Conservation (phyloP, 1,140 invertebrate genomes). For the roundworm (Caenorhabditis elegans) region DNA sequence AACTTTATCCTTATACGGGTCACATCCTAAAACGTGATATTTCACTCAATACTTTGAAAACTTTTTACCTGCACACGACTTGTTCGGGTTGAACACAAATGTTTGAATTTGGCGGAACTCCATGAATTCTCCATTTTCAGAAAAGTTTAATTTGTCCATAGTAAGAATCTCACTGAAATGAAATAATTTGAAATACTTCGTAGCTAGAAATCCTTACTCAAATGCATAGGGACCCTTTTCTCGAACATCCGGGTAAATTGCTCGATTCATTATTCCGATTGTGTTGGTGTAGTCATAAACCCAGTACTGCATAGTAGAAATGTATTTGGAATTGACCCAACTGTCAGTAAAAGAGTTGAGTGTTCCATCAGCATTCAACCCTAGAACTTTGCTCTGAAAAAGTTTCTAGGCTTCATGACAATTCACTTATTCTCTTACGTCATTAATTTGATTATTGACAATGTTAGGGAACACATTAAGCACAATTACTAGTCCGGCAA, state of each 20-base stretch:
- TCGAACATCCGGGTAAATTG: constrained; percentile 34
- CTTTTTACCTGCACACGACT: constrained; percentile 10
- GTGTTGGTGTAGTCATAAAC: constrained; percentile 45
- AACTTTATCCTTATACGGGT: constrained; percentile 40
- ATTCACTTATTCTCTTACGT: neutral
- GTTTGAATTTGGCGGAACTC: constrained; percentile 21
- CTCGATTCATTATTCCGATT: constrained; percentile 45
- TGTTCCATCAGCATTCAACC: constrained; percentile 44
- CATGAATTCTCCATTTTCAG: constrained; percentile 28
- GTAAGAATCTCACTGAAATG: constrained; percentile 34
- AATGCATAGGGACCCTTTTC: constrained; percentile 49
- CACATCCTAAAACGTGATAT: constrained; percentile 1
- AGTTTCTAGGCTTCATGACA: neutral
- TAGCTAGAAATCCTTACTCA: constrained; percentile 25
- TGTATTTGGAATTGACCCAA: constrained; percentile 35
- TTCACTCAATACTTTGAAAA: neutral
- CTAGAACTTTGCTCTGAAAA: constrained; percentile 43
- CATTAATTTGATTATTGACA: constrained; percentile 9
- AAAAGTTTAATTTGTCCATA: constrained; percentile 2
- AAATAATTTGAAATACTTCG: too few relatives aligned
- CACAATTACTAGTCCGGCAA: constrained; percentile 34
- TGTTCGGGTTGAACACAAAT: constrained; percentile 32
- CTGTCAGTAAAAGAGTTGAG: constrained; percentile 35
- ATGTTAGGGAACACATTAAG: constrained; percentile 36
- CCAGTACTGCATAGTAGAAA: constrained; percentile 37